These are phyloP conservation scores for Pitangus sulphuratus DNA, from an alignment of 2,797 vertebrate genomes.

Conservation along the genomic window DNA sequence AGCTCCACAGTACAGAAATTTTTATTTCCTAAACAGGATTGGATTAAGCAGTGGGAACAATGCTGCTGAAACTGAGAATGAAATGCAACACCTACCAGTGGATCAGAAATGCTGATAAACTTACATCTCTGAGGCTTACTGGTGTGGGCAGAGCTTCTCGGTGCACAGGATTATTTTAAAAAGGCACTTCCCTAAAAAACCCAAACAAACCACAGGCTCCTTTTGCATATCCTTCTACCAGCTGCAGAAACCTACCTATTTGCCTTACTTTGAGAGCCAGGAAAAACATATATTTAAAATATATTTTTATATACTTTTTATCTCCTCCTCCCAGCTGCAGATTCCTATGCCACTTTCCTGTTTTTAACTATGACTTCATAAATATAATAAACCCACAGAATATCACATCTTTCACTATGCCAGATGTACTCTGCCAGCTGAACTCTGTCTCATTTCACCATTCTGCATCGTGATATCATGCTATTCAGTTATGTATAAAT, in stretches of 20 bases:
- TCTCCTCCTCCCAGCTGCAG: not conserved
- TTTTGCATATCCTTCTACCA: slow-evolving; percentile 44
- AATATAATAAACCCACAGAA: not conserved
- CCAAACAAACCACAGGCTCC: not conserved
- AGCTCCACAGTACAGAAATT: not conserved
- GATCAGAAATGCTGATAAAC: not conserved
- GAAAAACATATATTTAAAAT: slow-evolving; percentile 8
- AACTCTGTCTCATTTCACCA: not conserved
- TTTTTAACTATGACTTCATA: not conserved
- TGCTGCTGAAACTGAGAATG: not conserved
- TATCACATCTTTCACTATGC: not conserved
- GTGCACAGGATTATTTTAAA: slow-evolving; percentile 36
- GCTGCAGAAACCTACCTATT: slow-evolving; percentile 18
- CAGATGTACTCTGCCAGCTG: not conserved
- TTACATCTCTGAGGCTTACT: not conserved
- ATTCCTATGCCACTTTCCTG: not conserved
- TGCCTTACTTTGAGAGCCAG: not conserved
- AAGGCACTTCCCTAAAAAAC: slow-evolving; percentile 37
- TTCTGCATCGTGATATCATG: not conserved
- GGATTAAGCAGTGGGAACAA: not conserved
- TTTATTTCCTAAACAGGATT: not conserved
- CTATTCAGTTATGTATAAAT: not conserved
- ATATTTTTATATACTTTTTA: not conserved
- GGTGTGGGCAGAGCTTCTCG: not conserved
- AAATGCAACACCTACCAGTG: not conserved